phyloP scores from a whole-genome alignment of 2,113 vertebrate genomes.

The Lynx canadensis region DNA sequence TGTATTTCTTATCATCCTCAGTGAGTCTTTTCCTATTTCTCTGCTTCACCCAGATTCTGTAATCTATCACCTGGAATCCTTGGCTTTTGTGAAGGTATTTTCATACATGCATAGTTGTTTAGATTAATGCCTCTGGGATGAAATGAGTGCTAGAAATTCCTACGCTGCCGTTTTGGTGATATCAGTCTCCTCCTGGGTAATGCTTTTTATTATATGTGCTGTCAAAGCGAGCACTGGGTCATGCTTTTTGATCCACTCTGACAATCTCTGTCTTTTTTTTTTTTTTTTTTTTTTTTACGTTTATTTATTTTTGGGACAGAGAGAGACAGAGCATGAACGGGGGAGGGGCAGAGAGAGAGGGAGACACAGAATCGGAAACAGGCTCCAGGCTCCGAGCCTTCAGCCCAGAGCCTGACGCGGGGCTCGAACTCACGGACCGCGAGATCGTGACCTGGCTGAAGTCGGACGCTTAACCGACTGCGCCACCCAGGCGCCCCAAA shows the following conservation, averaged over 20 bases:
- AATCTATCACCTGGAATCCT: neutral
- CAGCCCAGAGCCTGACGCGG: too few species aligned
- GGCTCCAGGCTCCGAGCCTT: too few species aligned
- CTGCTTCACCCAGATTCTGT: neutral
- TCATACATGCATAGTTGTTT: neutral
- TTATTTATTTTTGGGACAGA: too few species aligned
- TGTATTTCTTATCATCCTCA: neutral
- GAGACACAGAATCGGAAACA: too few species aligned
- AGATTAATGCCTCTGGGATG: neutral
- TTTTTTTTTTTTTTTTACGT: too few species aligned
- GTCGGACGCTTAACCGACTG: too few species aligned
- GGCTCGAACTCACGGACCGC: too few species aligned
- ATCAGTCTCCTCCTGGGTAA: neutral
- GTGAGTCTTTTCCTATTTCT: neutral
- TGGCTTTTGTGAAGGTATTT: neutral
- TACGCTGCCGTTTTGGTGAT: neutral
- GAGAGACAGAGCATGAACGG: too few species aligned
- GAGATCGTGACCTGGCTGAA: too few species aligned
- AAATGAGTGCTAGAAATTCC: neutral
- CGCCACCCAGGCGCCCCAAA: too few species aligned
- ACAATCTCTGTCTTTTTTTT: neutral
- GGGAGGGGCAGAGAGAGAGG: too few species aligned
- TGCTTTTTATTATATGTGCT: neutral
- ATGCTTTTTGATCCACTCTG: neutral
- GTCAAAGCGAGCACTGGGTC: neutral